A percentile compares a stretch with the other conserved stretches of the same genome.
Evolutionary conservation across 2,113 vertebrate species (phyloP).

Genomic region (Gopherus flavomarginatus): DNA sequence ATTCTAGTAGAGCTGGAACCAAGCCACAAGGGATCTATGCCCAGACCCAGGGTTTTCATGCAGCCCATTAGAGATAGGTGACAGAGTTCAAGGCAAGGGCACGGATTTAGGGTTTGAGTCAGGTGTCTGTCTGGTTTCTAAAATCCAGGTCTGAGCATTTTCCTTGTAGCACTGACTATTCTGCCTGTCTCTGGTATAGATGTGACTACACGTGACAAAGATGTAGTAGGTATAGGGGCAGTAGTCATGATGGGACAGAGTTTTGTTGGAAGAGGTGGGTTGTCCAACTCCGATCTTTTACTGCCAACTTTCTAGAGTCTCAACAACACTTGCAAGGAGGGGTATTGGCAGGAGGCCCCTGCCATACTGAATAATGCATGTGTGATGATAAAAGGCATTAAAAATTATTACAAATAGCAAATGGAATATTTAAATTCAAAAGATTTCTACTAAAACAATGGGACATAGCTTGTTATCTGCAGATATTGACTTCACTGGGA

Average conservation of each 20-base stretch:
- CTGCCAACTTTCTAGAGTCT: not conserved
- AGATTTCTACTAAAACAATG: not conserved
- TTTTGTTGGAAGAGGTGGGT: not conserved
- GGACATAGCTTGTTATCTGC: not conserved
- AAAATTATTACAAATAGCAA: not conserved
- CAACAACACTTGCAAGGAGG: not conserved
- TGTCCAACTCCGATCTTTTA: not conserved
- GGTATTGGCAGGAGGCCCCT: not conserved
- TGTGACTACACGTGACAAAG: not conserved
- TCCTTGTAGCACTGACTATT: not conserved
- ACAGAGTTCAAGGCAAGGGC: not conserved
- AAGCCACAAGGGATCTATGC: not conserved
- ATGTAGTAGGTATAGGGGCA: not conserved
- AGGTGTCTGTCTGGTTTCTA: not conserved
- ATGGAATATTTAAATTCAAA: not conserved
- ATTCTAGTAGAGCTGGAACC: not conserved
- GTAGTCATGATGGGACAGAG: not conserved
- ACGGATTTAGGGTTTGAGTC: not conserved
- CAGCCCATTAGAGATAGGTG: not conserved
- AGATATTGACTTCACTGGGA: not conserved
- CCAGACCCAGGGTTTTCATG: not conserved
- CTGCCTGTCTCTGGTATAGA: not conserved
- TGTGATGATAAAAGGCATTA: not conserved
- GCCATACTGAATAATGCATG: not conserved
- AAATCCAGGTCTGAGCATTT: not conserved